Conservation (phyloP, 2,888 invertebrate genomes). For the Nycteola revayana region DNA sequence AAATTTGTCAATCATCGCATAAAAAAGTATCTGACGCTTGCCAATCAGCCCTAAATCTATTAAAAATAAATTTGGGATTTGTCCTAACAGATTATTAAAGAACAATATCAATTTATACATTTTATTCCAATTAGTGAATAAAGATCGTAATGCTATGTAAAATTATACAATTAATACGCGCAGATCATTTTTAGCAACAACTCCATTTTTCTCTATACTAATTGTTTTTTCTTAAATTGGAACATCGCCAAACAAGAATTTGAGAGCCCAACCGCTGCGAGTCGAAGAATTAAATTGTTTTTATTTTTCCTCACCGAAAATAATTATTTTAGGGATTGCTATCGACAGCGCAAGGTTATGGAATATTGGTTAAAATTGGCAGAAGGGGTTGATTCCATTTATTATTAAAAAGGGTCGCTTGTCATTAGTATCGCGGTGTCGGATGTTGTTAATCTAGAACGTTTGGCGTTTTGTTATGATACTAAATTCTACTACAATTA, state of each 20-base stretch:
- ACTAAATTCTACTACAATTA: no score
- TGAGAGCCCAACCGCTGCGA: slow-evolving; percentile 11
- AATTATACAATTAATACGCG: slow-evolving; percentile 36
- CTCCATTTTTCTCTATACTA: slow-evolving; percentile 14
- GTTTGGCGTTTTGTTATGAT: no score
- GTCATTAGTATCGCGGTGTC: no score
- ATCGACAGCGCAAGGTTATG: slow-evolving; percentile 18
- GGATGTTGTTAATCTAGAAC: no score
- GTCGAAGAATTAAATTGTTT: slow-evolving; percentile 22
- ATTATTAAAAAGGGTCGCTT: no score
- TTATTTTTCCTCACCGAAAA: slow-evolving; percentile 12
- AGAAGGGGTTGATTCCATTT: slow-evolving; percentile 4
- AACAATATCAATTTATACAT: no score
- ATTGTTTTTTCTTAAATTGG: slow-evolving; percentile 34
- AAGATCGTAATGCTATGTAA: slow-evolving; percentile 29
- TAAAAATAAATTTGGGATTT: no score
- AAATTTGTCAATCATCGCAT: no score
- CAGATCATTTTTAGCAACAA: slow-evolving; percentile 24
- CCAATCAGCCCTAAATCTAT: no score
- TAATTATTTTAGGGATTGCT: slow-evolving; percentile 14
- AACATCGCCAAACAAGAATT: slow-evolving; percentile 22
- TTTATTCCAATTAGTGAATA: no score
- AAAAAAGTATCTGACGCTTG: no score
- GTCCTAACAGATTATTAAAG: no score
- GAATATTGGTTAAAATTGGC: slow-evolving; percentile 11